Evolutionary conservation across 2,113 vertebrate genomes (phyloP).

Genomic region (Corvus cornix): DNA sequence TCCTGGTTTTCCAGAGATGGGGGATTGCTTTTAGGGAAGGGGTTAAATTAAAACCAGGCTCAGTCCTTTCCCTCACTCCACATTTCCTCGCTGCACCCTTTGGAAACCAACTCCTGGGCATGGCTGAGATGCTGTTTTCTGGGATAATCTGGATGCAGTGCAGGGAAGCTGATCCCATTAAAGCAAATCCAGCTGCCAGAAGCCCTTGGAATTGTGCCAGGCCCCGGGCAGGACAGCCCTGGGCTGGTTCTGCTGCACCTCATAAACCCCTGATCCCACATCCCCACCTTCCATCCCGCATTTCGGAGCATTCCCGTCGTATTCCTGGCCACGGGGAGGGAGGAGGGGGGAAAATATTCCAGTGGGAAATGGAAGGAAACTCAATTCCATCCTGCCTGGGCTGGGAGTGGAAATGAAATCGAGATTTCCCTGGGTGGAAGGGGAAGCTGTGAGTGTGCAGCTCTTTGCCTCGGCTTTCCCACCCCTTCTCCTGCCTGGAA

Average conservation of each 20-base stretch:
- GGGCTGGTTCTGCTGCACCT: background rate
- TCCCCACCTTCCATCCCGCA: background rate
- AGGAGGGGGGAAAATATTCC: background rate
- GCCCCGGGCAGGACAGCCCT: background rate
- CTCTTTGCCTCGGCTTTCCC: background rate
- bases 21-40: background rate
- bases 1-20: background rate
- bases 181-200: background rate
- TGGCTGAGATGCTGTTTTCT: background rate
- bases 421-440: background rate
- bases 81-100: background rate
- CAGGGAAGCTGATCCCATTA: background rate
- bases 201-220: background rate
- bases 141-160: background rate
- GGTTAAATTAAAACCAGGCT: background rate
- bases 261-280: background rate
- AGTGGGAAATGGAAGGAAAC: background rate
- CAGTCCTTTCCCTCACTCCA: background rate
- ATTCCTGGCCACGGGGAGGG: background rate
- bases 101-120: background rate
- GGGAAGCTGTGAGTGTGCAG: background rate
- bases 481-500: background rate
- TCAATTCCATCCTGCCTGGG: slow-evolving; percentile 3
- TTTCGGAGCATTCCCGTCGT: background rate
- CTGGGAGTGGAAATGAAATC: background rate